Percentiles rank a stretch among this genome's conserved stretches.
phyloP scores from a whole-genome alignment of 2,888 invertebrate genomes.

The Agrilus mali region DNA sequence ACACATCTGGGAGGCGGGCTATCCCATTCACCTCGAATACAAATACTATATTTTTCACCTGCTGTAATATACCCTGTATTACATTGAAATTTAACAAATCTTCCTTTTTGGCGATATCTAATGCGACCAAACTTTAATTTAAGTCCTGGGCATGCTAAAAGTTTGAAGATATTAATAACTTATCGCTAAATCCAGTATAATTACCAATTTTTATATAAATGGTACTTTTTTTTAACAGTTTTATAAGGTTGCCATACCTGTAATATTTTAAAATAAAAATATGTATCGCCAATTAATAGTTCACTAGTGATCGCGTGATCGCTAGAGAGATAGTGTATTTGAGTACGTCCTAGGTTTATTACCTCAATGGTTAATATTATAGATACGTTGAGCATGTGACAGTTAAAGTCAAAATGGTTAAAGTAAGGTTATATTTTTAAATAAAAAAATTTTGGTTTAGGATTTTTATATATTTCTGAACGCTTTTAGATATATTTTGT shows the following conservation, averaged over 20 bases:
- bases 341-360: too few relatives aligned
- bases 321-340: too few relatives aligned
- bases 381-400: too few relatives aligned
- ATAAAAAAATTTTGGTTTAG: too few relatives aligned
- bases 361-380: too few relatives aligned
- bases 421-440: too few relatives aligned
- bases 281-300: too few relatives aligned
- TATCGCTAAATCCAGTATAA: background rate
- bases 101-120: conserved; percentile 34
- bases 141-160: conserved; percentile 18
- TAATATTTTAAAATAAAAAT: conserved; percentile 1
- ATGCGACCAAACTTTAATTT: conserved; percentile 23
- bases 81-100: conserved; percentile 49
- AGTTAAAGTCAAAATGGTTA: too few relatives aligned
- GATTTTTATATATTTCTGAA: too few relatives aligned
- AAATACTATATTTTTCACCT: conserved; percentile 59
- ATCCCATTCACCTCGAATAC: conserved; percentile 61
- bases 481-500: too few relatives aligned
- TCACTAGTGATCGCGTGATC: too few relatives aligned
- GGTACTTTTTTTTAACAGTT: background rate
- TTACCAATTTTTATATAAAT: too few relatives aligned
- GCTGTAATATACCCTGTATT: conserved; percentile 45
- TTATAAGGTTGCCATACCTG: background rate
- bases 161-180: background rate
- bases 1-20: conserved; percentile 55